Conservation (phyloP, 2,797 vertebrate species). For the Myotis planiceps region DNA sequence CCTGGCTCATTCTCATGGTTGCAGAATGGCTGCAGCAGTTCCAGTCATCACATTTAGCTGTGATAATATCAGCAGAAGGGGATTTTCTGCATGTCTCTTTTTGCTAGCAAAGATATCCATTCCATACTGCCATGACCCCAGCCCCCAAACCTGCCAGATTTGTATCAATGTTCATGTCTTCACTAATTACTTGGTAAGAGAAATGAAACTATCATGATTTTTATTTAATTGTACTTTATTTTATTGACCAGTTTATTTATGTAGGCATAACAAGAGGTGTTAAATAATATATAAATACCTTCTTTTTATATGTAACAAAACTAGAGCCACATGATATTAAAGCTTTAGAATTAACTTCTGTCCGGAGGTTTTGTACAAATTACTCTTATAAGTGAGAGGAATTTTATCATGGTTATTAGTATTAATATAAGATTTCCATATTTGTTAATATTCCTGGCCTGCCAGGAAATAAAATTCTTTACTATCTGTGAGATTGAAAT, state of each 20-base stretch:
- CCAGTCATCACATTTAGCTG: neutral
- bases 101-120: neutral
- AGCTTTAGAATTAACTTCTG: conserved; percentile 23
- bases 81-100: neutral
- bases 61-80: neutral
- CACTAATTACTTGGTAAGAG: neutral
- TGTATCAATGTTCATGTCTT: neutral
- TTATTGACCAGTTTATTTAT: conserved; percentile 5
- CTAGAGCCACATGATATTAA: neutral
- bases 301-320: neutral
- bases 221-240: neutral
- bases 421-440: neutral
- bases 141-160: neutral
- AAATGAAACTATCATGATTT: neutral
- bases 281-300: neutral
- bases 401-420: neutral
- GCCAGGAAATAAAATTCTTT: neutral
- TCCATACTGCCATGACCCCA: neutral
- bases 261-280: neutral
- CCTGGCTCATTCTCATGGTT: neutral
- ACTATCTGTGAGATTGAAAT: neutral
- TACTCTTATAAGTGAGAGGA: neutral
- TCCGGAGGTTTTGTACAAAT: neutral
- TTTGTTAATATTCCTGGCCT: neutral
- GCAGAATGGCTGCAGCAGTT: neutral